Evolutionary conservation across 92 coral and sea anemone species (phyloP), one percentile per base, ranked within the genome.

Genomic region (Meandrina meandrites): DNA sequence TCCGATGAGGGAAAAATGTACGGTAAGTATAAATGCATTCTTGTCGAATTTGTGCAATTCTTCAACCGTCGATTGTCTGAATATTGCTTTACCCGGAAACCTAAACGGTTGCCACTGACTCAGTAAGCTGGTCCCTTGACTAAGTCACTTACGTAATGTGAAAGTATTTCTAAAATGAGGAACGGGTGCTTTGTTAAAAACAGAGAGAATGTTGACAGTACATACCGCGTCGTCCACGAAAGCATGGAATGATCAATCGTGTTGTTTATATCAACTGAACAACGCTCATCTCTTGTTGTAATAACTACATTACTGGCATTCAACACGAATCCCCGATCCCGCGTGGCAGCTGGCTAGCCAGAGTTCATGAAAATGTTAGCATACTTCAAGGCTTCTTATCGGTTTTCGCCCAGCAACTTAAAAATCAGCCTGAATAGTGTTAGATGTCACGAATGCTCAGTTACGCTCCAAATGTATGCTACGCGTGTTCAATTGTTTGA

Each of bases 1-100:
- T 97, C 99, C 22, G 99, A 97, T 67, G 99, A 97, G 78, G 99
- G 99, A 67, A 97, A 97, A 77, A 97, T 97, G 99, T 97, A 97
- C 79, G 99, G 99, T 97, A 86, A 91, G 99, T 92, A 28, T 16
- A 54, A 54, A 36, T 21, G 42, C 34, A 56, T 57, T 70, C 54
- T 83, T 81, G 58, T 35, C 50, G 32, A 77, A 45, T 78, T 51
- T 58, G 54, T 78, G 45, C 30, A 64, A 76, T 56, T 75, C 76
- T 56, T 68, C 69, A 31, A 68, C 36, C 77, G 78, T 37, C 69
- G 45, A 68, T 71, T 42, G 79, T 83, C 22, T 17, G 80, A 64
- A 60, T 73, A 58, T 76, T 50, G 76, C 75, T 84, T 69, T 32
- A 78, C 88, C 88, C 81, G 88, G 88, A 85, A 85, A 85, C 82